These are phyloP conservation scores for Cerceris ruficornis DNA, from an alignment of 2,888 invertebrate genomes.

Conservation along the genomic window DNA sequence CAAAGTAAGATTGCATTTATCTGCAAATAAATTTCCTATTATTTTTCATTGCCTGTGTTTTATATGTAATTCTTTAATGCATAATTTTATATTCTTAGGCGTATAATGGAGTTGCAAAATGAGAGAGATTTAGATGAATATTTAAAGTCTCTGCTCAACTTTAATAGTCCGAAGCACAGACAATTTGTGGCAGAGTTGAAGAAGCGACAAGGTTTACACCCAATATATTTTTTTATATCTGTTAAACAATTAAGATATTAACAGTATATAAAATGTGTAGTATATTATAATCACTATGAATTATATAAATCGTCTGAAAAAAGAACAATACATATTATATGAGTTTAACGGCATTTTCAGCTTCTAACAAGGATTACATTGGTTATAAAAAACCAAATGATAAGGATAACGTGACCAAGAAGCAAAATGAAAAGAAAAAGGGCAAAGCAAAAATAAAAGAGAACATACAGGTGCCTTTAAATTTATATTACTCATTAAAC, in stretches of 20 bases:
- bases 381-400: conserved; percentile 74
- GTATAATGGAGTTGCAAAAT: conserved; percentile 88
- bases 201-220: conserved; percentile 62
- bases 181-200: conserved; percentile 86
- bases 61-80: neutral
- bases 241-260: neutral
- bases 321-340: neutral
- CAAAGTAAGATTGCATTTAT: conserved; percentile 44
- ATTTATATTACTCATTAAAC: neutral
- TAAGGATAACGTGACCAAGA: conserved; percentile 63
- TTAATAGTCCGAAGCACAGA: conserved; percentile 86
- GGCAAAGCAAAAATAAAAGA: conserved; percentile 70
- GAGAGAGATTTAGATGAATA: conserved; percentile 90
- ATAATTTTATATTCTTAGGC: conserved; percentile 82
- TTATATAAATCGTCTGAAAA: too few relatives aligned
- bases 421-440: conserved; percentile 75
- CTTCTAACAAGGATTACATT: conserved; percentile 49
- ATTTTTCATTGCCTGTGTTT: neutral
- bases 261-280: neutral
- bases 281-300: too few relatives aligned
- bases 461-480: conserved; percentile 34
- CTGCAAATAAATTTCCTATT: conserved; percentile 1
- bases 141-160: conserved; percentile 88
- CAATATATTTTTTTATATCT: neutral
- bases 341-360: conserved; percentile 37